Base-by-base conservation (phyloP, 1,140 invertebrate species). In the fruit fly (Drosophila melanogaster) region DNA sequence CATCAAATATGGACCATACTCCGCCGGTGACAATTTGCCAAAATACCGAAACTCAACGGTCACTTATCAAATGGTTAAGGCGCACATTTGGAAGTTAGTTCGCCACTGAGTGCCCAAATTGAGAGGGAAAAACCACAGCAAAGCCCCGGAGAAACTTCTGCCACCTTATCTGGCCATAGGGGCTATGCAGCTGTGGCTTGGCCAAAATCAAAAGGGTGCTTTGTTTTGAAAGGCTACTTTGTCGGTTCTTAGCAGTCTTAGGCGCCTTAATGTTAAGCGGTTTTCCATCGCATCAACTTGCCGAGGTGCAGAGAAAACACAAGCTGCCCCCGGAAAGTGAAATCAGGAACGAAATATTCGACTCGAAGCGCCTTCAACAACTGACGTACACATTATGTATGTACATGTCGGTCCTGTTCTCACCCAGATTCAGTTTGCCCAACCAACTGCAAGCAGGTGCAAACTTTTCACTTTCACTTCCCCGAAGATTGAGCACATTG, bases 191-290 rank as follows among this genome's bases (percentile, higher is more conserved):
- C 41, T 44, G 17, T 44, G 41, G 41, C 41, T 41, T 41, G 10
- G 37, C 12, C 37, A 17, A 44, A 44, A 44, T 44, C 41, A 38
- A 30, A 56, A 56, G 62, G 44, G 49, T 41, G 17, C 26, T 55
- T 55, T 64, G 17, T 17, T 35, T 57, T 38, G 8, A 44, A 37
- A 24, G 22, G 43, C 35, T 37, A 74, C 71, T 73, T 73, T 74
- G 67, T 62, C 69, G 33, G 37, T 73, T 55, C 38, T 59, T 70
- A 47, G 49, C 40, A 7, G 65, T 67, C 47, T 69, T 69, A 69
- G 65, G 47, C 61, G 43, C 37, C 46, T 44, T 37, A 53, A 44
- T 37, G 65, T 50, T 54, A 30, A 62, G 56, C 57, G 33, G 58
- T 60, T 61, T 33, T 57, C 24, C 58, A 15, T 12, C 6, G 35